Evolutionary conservation across 2,888 invertebrate genomes (phyloP).

Genomic region (Gymnosoma rotundatum): DNA sequence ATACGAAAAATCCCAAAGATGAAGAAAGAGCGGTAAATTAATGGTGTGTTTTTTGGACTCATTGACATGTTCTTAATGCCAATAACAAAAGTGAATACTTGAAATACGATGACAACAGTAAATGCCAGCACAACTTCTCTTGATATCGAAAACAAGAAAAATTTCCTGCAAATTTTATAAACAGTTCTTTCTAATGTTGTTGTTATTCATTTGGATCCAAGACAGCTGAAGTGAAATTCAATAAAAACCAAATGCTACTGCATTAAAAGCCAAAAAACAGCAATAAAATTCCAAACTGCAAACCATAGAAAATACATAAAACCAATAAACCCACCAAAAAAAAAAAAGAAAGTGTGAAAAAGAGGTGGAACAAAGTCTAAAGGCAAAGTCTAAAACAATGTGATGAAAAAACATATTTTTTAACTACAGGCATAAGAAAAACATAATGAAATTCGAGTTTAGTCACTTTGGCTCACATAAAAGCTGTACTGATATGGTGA

Average conservation of each 20-base stretch:
- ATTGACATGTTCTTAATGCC: slow-evolving; percentile 44
- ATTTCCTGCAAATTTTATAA: slow-evolving; percentile 30
- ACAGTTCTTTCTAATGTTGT: slow-evolving; percentile 15
- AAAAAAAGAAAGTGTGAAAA: not conserved
- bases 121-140: slow-evolving; percentile 6
- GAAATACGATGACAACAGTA: slow-evolving; percentile 17
- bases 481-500: slow-evolving; percentile 41
- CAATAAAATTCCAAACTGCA: slow-evolving; percentile 42
- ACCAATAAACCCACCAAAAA: not conserved
- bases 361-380: not conserved
- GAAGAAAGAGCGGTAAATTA: slow-evolving; percentile 12
- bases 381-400: not conserved
- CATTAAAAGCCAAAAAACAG: slow-evolving; percentile 37
- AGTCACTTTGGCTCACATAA: slow-evolving; percentile 20
- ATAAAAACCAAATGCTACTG: slow-evolving; percentile 64
- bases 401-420: slow-evolving; percentile 11
- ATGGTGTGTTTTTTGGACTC: slow-evolving; percentile 28
- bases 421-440: slow-evolving; percentile 7
- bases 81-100: slow-evolving; percentile 6
- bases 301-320: slow-evolving; percentile 21
- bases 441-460: slow-evolving; percentile 59
- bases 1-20: slow-evolving; percentile 18
- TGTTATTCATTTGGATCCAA: not conserved
- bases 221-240: slow-evolving; percentile 28
- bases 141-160: slow-evolving; percentile 6